Evolutionary conservation across 2,888 invertebrate species (phyloP).

Genomic region (Tineola bisselliella): DNA sequence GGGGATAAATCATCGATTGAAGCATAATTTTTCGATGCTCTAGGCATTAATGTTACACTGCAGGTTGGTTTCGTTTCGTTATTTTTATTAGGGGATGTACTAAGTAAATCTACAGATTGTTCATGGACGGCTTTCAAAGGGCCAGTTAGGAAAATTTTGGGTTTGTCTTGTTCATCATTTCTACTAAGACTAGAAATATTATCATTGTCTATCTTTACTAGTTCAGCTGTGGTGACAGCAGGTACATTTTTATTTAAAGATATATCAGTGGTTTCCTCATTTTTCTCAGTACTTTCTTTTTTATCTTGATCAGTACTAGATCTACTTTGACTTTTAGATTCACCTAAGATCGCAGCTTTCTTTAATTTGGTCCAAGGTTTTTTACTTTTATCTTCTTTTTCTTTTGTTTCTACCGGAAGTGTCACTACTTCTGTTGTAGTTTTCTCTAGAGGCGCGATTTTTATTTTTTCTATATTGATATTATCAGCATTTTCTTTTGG

Average conservation of each 20-base stretch:
- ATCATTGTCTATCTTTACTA: constrained; percentile 62
- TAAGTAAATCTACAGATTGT: constrained; percentile 53
- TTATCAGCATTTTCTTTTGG: constrained; percentile 37
- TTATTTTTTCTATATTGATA: constrained; percentile 35
- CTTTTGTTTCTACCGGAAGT: constrained; percentile 32
- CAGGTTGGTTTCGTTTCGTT: constrained; percentile 30
- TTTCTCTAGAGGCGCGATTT: constrained; percentile 35
- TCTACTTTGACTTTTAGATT: constrained; percentile 50
- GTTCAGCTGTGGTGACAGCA: constrained; percentile 52
- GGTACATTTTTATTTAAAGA: constrained; percentile 46
- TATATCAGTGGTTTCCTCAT: constrained; percentile 28
- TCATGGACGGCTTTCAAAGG: constrained; percentile 58
- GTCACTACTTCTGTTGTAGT: constrained; percentile 37
- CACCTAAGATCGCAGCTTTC: constrained; percentile 73
- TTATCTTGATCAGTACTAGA: constrained; percentile 44
- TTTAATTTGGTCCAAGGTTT: constrained; percentile 83
- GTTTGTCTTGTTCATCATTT: constrained; percentile 44
- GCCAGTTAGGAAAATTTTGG: constrained; percentile 50
- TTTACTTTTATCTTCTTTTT: constrained; percentile 46
- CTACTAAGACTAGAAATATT: constrained; percentile 42
- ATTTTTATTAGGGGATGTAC: constrained; percentile 46
- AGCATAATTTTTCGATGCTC: constrained; percentile 73
- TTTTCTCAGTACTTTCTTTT: constrained; percentile 24
- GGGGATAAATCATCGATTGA: constrained; percentile 90
- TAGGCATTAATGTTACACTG: constrained; percentile 40